Evolutionary conservation across 2,113 vertebrate species (phyloP).

Genomic region (Cololabis saira): DNA sequence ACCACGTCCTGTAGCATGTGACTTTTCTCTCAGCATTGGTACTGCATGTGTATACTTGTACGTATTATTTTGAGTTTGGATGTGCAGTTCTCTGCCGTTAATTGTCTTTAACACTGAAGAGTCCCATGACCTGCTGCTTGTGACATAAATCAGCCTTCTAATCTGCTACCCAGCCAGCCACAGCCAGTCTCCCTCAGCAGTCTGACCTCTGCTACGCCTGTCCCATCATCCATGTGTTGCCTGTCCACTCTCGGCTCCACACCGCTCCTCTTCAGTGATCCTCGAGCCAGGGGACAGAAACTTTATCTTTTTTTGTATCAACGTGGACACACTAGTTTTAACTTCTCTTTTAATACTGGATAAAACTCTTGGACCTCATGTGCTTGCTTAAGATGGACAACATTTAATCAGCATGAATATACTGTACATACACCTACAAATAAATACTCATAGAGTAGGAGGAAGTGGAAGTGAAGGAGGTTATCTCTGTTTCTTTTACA

Average conservation of each 20-base stretch:
- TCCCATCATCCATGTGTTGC: too few species aligned
- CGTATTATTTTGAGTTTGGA: too few species aligned
- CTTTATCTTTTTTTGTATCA: not conserved
- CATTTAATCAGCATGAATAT: too few species aligned
- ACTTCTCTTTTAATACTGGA: not conserved
- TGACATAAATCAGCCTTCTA: constrained; percentile 17
- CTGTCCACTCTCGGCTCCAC: too few species aligned
- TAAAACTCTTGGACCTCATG: too few species aligned
- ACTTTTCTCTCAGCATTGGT: not conserved
- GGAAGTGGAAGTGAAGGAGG: too few species aligned
- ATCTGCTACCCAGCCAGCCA: constrained; percentile 29
- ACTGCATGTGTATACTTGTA: not conserved
- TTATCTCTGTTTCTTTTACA: too few species aligned
- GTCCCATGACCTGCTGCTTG: constrained; percentile 33
- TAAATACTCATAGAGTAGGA: too few species aligned
- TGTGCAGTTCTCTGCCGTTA: not conserved
- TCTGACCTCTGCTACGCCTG: constrained; percentile 32
- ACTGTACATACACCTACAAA: too few species aligned
- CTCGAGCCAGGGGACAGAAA: not conserved
- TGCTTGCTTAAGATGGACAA: too few species aligned
- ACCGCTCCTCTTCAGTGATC: too few species aligned
- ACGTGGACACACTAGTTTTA: not conserved
- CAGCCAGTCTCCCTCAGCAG: constrained; percentile 51
- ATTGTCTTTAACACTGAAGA: not conserved
- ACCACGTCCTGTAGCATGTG: too few species aligned